Percentiles rank a stretch among this genome's conserved stretches.
Conservation (phyloP, 2,797 vertebrate genomes). For the Telmatherina bonti region DNA sequence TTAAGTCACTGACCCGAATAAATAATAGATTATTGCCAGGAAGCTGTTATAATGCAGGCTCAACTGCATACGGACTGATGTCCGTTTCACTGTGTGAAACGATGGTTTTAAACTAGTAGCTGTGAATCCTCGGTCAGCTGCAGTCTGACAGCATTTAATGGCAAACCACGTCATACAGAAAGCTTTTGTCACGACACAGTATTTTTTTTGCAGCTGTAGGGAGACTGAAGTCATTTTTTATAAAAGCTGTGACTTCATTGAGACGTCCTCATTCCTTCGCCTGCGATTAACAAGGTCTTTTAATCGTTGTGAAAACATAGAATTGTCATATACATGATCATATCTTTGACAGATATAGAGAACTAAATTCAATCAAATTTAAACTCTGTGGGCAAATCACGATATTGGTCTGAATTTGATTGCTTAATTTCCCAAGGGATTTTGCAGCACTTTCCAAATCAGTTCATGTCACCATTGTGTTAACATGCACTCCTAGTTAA, state of each 20-base stretch:
- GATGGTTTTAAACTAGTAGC: neutral
- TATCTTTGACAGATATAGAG: neutral
- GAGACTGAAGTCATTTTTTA: neutral
- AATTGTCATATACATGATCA: no score
- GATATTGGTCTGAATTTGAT: neutral
- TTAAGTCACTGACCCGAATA: neutral
- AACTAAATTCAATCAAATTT: neutral
- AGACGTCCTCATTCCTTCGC: neutral
- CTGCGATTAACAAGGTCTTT: neutral
- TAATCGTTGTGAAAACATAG: neutral
- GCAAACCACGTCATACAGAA: neutral
- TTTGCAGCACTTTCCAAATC: neutral
- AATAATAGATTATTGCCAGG: neutral
- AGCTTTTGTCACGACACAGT: constrained; percentile 45
- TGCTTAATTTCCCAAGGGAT: neutral
- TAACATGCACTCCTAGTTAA: neutral
- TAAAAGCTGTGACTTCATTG: neutral
- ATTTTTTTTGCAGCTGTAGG: neutral
- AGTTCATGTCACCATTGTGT: neutral
- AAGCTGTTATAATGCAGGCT: neutral
- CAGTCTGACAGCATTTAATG: constrained; percentile 11
- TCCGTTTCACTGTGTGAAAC: constrained; percentile 8
- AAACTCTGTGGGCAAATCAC: neutral
- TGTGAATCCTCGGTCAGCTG: constrained; percentile 19
- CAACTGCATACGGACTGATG: neutral